A percentile compares a stretch with the other conserved stretches of the same genome.
Evolutionary conservation across 2,797 vertebrate genomes (phyloP).

Genomic region (Kryptolebias ocellatus): DNA sequence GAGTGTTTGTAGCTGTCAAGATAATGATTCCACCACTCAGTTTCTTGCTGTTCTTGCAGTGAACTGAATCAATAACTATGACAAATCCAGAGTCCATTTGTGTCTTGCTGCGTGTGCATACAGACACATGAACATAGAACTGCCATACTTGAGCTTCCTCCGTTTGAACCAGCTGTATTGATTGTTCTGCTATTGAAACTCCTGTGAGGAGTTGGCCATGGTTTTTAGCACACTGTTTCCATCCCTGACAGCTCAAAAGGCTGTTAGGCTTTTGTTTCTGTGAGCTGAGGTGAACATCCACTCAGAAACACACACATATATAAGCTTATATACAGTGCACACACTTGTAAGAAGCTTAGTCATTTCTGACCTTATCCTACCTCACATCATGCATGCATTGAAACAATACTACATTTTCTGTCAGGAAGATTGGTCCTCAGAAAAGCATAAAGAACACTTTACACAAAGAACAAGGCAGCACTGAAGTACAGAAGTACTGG

Average conservation of each 20-base stretch:
- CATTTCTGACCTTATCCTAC: neutral
- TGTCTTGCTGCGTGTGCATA: slow-evolving; percentile 23
- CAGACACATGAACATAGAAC: slow-evolving; percentile 33
- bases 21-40: slow-evolving; percentile 64
- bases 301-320: slow-evolving; percentile 4
- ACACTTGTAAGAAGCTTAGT: neutral
- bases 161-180: slow-evolving; percentile 60
- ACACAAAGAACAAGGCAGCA: neutral
- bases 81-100: slow-evolving; percentile 55
- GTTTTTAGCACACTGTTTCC: slow-evolving; percentile 49
- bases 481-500: neutral
- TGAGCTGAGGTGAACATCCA: slow-evolving; percentile 10
- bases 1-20: slow-evolving; percentile 68
- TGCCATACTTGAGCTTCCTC: slow-evolving; percentile 41
- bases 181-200: slow-evolving; percentile 58
- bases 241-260: slow-evolving; percentile 41
- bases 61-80: slow-evolving; percentile 65
- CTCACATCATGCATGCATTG: neutral
- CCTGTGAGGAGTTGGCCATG: slow-evolving; percentile 46
- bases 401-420: neutral
- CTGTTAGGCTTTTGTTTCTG: slow-evolving; percentile 25
- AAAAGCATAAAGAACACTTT: neutral
- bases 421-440: neutral
- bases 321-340: neutral
- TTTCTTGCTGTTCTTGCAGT: slow-evolving; percentile 56